Evolutionary conservation across 1,140 invertebrate species (phyloP), one percentile per base, ranked within the genome.

Genomic region (Drosophila nebulosa): DNA sequence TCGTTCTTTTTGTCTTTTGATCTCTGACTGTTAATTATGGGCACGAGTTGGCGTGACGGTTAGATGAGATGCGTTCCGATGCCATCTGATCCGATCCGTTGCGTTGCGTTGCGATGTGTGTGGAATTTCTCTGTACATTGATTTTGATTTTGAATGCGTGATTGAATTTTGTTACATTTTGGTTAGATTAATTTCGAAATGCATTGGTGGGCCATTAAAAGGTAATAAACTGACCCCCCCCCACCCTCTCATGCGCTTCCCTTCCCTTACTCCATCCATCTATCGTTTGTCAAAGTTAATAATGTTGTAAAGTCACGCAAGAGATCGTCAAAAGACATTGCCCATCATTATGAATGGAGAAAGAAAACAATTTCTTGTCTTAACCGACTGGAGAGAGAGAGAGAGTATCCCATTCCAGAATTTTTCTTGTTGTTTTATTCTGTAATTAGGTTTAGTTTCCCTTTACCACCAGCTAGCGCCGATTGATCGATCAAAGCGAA

Each of bases 401-500:
- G 9, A 12, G 10, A 32, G 30, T 21, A 46, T 46, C 39, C 39
- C 39, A 46, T n/a, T n/a, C n/a, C 39, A 46, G 39, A 16, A 16
- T 18, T 39, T 42, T 9, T 16, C 9, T 39, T 14, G n/a, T 39
- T 39, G 27, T 59, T 26, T 32, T n/a, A 4, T n/a, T 27, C 5
- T 35, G 65, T 75, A 76, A 76, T 76, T 75, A 76, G 72, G 14
- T 7, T 5, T 10, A 56, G 69, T 69, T 75, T 75, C 60, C 66
- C 61, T 71, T 67, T 24, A 64, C 64, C 59, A 62, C 50, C 58
- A 78, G 64, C 60, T 75, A 67, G 71, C 83, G 83, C 83, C 83
- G 83, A 86, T 86, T 86, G 83, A 86, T 86, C 83, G 83, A 86
- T 86, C 83, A 86, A 86, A 88, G 63, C 78, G 22, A 4, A 39